Evolutionary conservation across 2,888 invertebrate species (phyloP).

Genomic region (Epistrophella euchroma): DNA sequence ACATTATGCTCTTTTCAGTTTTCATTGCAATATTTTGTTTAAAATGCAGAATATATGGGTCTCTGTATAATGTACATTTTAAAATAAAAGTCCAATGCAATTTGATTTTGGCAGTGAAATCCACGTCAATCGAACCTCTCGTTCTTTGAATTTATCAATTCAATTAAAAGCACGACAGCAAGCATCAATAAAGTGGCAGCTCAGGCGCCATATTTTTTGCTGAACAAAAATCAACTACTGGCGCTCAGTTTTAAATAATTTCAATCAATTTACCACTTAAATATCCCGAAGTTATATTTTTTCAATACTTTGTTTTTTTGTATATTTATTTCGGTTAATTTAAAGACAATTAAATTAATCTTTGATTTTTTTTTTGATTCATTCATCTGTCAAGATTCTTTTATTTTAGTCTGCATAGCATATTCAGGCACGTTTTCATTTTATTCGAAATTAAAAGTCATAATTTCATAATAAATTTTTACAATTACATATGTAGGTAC

Average conservation of each 20-base stretch:
- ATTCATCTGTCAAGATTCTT: not conserved
- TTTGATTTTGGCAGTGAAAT: not conserved
- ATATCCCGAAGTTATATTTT: not conserved
- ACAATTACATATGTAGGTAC: too few species aligned
- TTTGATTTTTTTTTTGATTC: not conserved
- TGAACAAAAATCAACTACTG: not conserved
- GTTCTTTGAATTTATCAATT: not conserved
- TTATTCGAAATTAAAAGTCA: too few species aligned
- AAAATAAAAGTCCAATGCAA: not conserved
- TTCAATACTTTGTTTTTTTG: not conserved
- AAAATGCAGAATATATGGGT: too few species aligned
- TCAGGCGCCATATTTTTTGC: constrained; percentile 10
- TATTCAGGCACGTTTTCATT: too few species aligned
- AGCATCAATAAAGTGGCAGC: not conserved
- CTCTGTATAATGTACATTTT: too few species aligned
- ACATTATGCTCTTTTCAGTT: too few species aligned
- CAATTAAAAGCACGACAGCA: not conserved
- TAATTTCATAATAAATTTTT: too few species aligned
- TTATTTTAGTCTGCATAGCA: not conserved
- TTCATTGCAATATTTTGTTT: too few species aligned
- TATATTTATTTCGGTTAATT: not conserved
- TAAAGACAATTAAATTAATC: not conserved
- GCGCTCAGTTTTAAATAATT: not conserved
- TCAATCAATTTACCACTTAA: not conserved
- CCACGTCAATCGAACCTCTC: not conserved